Percentiles rank a stretch among this genome's conserved stretches.
phyloP scores from a whole-genome alignment of 2,113 vertebrate species.

The Isurus oxyrinchus region DNA sequence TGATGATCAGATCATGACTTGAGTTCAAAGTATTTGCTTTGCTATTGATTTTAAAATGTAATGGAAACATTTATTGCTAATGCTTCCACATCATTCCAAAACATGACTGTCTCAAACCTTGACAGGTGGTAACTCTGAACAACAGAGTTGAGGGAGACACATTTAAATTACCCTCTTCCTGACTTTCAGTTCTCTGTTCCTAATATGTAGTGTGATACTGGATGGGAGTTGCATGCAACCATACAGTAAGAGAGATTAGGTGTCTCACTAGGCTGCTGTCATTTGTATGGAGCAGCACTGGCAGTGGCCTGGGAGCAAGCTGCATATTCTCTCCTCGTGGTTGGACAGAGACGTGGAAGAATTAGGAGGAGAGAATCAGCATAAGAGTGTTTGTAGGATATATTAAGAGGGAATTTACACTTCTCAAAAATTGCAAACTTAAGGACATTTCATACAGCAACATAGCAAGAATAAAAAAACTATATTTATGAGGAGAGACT shows the following conservation, averaged over 20 bases:
- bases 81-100: background rate
- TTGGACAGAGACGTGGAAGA: background rate
- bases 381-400: background rate
- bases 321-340: background rate
- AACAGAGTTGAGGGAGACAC: background rate
- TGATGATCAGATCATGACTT: background rate
- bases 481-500: conserved; percentile 2
- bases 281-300: background rate
- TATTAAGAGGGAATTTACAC: background rate
- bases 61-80: background rate
- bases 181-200: background rate
- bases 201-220: background rate
- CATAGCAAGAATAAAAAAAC: background rate
- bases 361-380: background rate
- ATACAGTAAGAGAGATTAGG: background rate
- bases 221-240: background rate
- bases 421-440: background rate
- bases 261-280: background rate
- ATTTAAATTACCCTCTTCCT: background rate
- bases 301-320: background rate
- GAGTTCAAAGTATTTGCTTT: background rate
- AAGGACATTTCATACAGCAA: background rate
- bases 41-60: background rate
- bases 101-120: background rate
- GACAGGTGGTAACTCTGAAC: background rate